A percentile compares a stretch with the other conserved stretches of the same genome.
phyloP scores from a whole-genome alignment of 2,113 vertebrate genomes.

The Sarotherodon lohbergeri region DNA sequence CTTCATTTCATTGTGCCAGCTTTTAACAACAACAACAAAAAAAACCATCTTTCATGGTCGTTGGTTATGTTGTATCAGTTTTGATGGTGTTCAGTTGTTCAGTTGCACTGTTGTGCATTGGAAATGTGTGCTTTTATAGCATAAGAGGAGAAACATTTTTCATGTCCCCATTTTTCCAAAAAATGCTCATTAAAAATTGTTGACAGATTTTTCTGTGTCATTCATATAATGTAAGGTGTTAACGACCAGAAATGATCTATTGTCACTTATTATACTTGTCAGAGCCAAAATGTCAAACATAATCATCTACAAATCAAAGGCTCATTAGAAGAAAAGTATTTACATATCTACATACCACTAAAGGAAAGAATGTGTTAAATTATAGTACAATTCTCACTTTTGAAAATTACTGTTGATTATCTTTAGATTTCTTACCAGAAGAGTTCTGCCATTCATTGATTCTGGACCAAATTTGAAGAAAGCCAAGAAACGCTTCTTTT shows the following conservation, averaged over 20 bases:
- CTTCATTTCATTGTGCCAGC: background rate
- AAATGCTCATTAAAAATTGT: background rate
- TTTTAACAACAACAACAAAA: background rate
- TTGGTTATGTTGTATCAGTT: background rate
- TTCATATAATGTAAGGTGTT: background rate
- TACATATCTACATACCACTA: background rate
- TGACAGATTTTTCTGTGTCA: background rate
- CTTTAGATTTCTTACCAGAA: background rate
- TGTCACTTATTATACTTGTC: background rate
- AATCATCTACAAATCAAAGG: background rate
- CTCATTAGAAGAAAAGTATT: background rate
- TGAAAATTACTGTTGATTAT: background rate
- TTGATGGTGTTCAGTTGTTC: background rate
- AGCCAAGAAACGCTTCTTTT: background rate
- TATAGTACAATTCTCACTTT: background rate
- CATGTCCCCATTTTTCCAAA: background rate
- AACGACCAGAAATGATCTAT: rapidly evolving
- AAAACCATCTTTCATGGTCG: background rate
- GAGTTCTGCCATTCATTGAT: background rate
- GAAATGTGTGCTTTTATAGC: background rate
- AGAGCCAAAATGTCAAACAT: background rate
- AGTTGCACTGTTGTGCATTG: background rate
- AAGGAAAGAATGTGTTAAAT: background rate
- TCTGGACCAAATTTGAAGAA: background rate
- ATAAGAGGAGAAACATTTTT: background rate